These are phyloP conservation scores for Cryptocephalus primarius DNA, from an alignment of 2,888 invertebrate genomes.

Conservation along the genomic window DNA sequence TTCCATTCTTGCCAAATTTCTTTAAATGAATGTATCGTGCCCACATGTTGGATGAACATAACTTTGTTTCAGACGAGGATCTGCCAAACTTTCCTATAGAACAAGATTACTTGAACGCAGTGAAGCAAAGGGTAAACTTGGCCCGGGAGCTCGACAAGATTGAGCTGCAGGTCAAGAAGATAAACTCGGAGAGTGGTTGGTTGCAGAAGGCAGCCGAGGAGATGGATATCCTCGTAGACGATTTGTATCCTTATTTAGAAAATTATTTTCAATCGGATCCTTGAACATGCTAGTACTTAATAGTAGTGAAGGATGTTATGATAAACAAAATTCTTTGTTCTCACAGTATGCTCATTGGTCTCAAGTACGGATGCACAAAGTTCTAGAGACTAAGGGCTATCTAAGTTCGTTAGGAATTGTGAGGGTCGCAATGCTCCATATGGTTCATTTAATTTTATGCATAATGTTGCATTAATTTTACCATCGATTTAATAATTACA, in stretches of 20 bases:
- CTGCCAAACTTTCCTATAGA: constrained; percentile 74
- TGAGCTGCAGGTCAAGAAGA: constrained; percentile 53
- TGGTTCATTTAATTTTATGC: too few species aligned
- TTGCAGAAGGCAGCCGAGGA: constrained; percentile 74
- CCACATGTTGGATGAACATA: neutral
- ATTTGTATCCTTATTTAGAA: constrained; percentile 38
- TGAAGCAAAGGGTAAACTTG: constrained; percentile 61
- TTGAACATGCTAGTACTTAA: neutral
- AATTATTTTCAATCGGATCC: neutral
- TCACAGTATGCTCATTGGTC: too few species aligned
- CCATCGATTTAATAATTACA: too few species aligned
- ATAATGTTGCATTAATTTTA: too few species aligned
- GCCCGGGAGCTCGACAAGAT: constrained; percentile 73
- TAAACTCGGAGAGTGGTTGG: constrained; percentile 70
- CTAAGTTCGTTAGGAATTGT: too few species aligned
- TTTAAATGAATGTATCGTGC: too few species aligned
- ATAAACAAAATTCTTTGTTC: too few species aligned
- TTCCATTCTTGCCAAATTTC: too few species aligned
- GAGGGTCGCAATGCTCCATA: too few species aligned
- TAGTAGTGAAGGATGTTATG: too few species aligned
- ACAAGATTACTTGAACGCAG: constrained; percentile 47
- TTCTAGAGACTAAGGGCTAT: too few species aligned
- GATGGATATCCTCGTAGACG: constrained; percentile 85
- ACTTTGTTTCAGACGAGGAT: constrained; percentile 55
- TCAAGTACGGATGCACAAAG: too few species aligned